Evolutionary conservation across 2,113 vertebrate genomes (phyloP), one percentile per base, ranked within the genome.

Genomic region (Elaphurus davidianus): DNA sequence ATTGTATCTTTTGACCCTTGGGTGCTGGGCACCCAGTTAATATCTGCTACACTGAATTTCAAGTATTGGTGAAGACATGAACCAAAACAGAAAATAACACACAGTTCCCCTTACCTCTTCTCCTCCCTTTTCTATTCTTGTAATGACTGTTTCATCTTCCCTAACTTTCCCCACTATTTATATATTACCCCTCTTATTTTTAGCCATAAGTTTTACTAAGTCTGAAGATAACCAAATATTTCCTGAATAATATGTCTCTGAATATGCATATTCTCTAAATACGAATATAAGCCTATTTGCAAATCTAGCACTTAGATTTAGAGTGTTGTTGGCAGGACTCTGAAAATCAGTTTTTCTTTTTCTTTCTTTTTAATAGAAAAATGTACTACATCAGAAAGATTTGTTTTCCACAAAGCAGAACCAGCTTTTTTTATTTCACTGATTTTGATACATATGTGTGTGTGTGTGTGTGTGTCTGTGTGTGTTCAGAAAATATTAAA

Each of bases 221-320:
- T 95, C 98, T 97, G 97, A 98, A 96, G 97, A 98, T 97, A 98
- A 98, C 97, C 98, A 98, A 98, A 98, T 98, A 98, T 98, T 98
- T 97, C 94, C 95, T 97, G 97, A 98, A 96, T 98, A 98, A 98
- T 97, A 94, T 97, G 97, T 87, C 94, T 97, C 96, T 98, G 98
- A 98, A 98, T 98, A 98, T 98, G 98, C 98, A 98, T 98, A 95
- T 90, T 96, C 96, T 98, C 98, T 97, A 98, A 98, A 98, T 97
- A 87, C 67, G 98, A 98, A 93, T 94, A 96, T 96, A 97, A 98
- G 96, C 97, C 96, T 93, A 96, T 96, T 98, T 98, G 98, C 98
- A 98, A 96, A 98, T 98, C 96, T 97, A 96, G 96, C 96, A 78
- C 96, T 98, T 98, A 84, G 94, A 97, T 95, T 97, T 92, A 81